Percentiles rank a stretch among this genome's conserved stretches.
phyloP scores from a whole-genome alignment of 2,113 vertebrate genomes.

The Vulpes ferrilata region DNA sequence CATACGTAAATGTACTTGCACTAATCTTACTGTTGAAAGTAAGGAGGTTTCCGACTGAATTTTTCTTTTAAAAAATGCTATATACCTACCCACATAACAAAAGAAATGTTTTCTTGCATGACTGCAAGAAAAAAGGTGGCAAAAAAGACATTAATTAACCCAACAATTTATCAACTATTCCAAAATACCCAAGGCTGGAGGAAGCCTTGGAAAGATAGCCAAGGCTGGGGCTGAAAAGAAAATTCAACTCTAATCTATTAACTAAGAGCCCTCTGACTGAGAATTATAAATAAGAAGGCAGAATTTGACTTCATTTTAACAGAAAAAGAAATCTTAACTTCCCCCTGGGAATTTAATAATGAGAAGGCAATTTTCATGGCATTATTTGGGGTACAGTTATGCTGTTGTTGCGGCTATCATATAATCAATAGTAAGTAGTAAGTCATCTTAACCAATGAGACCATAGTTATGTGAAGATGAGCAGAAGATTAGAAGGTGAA shows the following conservation, averaged over 20 bases:
- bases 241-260: not conserved
- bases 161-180: not conserved
- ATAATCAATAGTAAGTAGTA: not conserved
- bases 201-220: not conserved
- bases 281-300: not conserved
- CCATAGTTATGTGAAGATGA: not conserved
- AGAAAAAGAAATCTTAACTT: not conserved
- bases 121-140: not conserved
- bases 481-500: not conserved
- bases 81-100: not conserved
- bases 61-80: not conserved
- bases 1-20: not conserved
- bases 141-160: not conserved
- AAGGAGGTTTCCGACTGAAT: not conserved
- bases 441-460: not conserved
- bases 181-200: not conserved
- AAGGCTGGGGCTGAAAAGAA: not conserved
- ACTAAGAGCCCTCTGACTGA: not conserved
- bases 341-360: not conserved
- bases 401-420: not conserved
- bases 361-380: not conserved
- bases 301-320: not conserved
- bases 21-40: not conserved
- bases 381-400: not conserved
- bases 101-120: too few relatives aligned